Base-by-base conservation (phyloP, 2,888 invertebrate genomes). In the Sympetrum striolatum region DNA sequence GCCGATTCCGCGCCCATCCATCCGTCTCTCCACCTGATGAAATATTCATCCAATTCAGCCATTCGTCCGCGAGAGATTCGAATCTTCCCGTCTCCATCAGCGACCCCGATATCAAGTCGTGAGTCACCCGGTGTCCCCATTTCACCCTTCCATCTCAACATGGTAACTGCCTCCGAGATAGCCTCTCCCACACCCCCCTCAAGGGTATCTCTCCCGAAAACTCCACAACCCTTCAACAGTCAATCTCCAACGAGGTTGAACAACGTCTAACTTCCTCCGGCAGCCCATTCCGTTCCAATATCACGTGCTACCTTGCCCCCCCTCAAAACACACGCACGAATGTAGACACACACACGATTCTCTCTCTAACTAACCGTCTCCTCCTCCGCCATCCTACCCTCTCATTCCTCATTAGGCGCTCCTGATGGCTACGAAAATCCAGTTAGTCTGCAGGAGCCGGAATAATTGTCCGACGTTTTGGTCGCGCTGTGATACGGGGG, bases 361-460 rank as follows among this genome's bases (percentile, higher is more conserved):
- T 44, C 44, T 44, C 44, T 31, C 82, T 82, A 58, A 82, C 53
- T 58, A 58, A 58, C 82, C 53, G 6, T 35, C 58, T 15, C 58
- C 15, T 22, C 31, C 25, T 31, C 82, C 82, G 18, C 25, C 58
- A 14, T 58, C 58, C 86, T 6, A 18, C 48, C 12, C 82, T 48
- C 82, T 58, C 86, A 60, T 64, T 86, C 86, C 86, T 86, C 86
- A 86, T 86, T 86, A 86, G 64, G 60, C 60, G 37, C 53, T 86
- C 37, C 86, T 86, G 86, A 86, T 86, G 86, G 86, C 86, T 58
- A 86, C 86, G 86, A 60, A 86, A 86, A 86, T 86, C 86, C 86
- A 86, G 60, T 86, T 86, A 86, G 86, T 86, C 86, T 58, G 86
- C 86, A 86, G 86, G 86, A 86, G 86, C 86, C 86, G 86, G 86